These are phyloP conservation scores for Phallusia fumigata DNA, from an alignment of 23 tunicate species.

Conservation along the genomic window DNA sequence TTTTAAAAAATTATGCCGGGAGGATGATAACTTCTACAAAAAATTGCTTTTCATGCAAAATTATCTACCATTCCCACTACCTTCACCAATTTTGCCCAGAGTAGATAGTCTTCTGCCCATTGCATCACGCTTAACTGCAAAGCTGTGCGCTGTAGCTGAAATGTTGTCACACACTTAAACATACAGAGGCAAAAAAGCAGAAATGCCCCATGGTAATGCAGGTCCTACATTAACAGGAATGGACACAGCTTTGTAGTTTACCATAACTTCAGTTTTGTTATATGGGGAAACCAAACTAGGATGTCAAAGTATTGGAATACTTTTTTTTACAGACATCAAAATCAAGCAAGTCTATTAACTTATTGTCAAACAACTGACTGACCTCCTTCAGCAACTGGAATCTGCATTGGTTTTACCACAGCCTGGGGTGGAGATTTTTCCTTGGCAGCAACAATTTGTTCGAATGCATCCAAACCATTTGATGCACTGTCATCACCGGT, in stretches of 20 bases:
- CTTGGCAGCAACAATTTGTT: conserved; percentile 59
- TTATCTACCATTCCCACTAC: conserved; percentile 8
- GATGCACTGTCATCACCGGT: conserved; percentile 28
- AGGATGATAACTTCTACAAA: neutral
- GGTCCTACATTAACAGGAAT: too few species aligned
- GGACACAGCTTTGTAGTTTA: too few species aligned
- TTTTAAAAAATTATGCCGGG: too few species aligned
- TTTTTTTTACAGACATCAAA: too few species aligned
- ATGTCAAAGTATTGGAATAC: too few species aligned
- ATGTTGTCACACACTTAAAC: neutral
- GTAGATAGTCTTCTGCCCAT: conserved; percentile 34
- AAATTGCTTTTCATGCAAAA: neutral
- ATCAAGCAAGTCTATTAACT: too few species aligned
- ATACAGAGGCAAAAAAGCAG: too few species aligned
- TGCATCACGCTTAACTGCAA: neutral
- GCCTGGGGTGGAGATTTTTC: conserved; percentile 21
- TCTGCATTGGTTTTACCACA: conserved; percentile 42
- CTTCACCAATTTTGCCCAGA: conserved; percentile 32
- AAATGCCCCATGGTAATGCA: too few species aligned
- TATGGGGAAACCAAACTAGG: too few species aligned
- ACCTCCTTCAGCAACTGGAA: conserved; percentile 77
- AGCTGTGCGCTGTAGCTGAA: neutral
- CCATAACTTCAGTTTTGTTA: too few species aligned
- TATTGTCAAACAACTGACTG: neutral
- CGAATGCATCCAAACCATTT: conserved; percentile 72